Evolutionary conservation across 1,140 invertebrate genomes (phyloP), one percentile per base, ranked within the genome.

Genomic region (Ips nitidus): DNA sequence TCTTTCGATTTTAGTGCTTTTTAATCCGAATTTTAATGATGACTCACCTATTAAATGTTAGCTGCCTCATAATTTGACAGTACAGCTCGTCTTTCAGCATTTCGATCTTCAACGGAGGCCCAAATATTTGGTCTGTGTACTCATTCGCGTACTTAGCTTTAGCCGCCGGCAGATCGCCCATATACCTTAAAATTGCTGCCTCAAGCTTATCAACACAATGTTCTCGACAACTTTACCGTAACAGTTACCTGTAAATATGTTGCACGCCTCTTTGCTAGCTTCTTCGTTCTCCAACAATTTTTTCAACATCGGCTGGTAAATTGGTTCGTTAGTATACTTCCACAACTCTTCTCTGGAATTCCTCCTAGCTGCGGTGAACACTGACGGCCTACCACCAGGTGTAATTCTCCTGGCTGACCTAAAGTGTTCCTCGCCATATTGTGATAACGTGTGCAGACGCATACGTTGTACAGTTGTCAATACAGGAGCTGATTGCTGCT

Each of bases 11-110:
- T 22, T 22, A 22, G 22, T 22, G 22, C 22, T 22, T 22, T 22
- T 22, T 22, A 22, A 22, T 22, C 22, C 22, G 22, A 22, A 22
- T 0, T 22, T 0, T 22, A 22, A 22, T 22, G 0, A 22, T 22
- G 22, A 22, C 22, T 22, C 52, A 68, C 66, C 66, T 70, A 81
- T 98, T 98, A 66, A 92, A 91, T 0, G 92, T 98, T 53, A 98
- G 81, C 79, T 98, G 95, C 80, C 95, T 94, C 87, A 97, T 94
- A 50, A 98, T 87, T 83, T 98, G 95, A 78, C 95, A 98, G 76
- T 94, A 98, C 41, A 95, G 84, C 84, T 98, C 95, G 81, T 98
- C 95, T 69, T 92, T 85, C 3, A 98, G 82, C 41, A 90, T 82
- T 74, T 92, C 88, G 77, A 93, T 87, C 79, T 90, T 89, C 4